Evolutionary conservation across 1,140 invertebrate genomes (phyloP).

Genomic region (Vanessa atalanta): DNA sequence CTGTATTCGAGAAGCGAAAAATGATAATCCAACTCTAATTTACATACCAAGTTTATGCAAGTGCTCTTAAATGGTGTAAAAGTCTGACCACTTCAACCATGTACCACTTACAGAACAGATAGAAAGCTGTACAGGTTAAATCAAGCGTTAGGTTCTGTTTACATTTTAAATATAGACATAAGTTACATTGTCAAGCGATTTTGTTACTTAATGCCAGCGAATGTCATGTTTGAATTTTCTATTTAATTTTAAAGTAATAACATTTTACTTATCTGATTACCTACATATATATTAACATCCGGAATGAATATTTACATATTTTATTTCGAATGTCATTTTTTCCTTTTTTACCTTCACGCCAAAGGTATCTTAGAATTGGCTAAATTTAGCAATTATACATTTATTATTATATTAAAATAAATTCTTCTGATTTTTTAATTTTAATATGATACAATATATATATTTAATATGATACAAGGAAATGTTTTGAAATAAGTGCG

Average conservation of each 20-base stretch:
- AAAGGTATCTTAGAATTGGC: no score
- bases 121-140: conserved; percentile 17
- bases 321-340: neutral
- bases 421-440: no score
- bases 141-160: conserved; percentile 9
- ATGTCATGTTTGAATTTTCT: neutral
- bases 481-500: neutral
- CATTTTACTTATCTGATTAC: neutral
- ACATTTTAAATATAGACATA: conserved; percentile 20
- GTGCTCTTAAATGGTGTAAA: neutral
- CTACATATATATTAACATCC: neutral
- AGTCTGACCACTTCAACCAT: conserved; percentile 2
- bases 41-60: no score
- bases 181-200: neutral
- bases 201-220: neutral
- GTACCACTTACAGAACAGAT: conserved; percentile 13
- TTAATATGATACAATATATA: no score
- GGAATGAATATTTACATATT: neutral
- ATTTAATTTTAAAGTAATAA: conserved; percentile 5
- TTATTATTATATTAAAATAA: no score
- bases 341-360: neutral
- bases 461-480: no score
- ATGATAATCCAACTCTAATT: no score
- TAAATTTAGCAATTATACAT: no score
- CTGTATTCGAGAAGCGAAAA: no score